Percentiles rank a stretch among this genome's conserved stretches.
Evolutionary conservation across 2,113 vertebrate genomes (phyloP).

Genomic region (Mormyrus lacerda): DNA sequence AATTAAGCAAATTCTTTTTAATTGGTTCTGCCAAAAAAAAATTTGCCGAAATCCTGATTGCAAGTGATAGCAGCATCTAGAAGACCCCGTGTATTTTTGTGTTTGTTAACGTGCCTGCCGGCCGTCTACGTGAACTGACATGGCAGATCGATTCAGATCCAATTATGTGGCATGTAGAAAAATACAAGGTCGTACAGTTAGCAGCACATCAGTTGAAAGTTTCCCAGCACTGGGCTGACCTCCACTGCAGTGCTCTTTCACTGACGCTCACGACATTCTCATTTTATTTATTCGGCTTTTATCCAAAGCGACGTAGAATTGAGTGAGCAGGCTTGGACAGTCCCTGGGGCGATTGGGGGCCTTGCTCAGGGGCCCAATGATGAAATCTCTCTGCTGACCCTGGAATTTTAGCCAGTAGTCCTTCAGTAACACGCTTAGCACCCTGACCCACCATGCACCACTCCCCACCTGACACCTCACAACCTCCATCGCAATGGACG

Average conservation of each 20-base stretch:
- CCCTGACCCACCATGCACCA: not conserved
- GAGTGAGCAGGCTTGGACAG: not conserved
- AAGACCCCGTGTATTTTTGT: not conserved
- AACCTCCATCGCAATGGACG: not conserved
- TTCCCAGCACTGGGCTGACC: not conserved
- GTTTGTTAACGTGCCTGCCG: not conserved
- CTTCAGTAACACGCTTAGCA: not conserved
- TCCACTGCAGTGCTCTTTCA: not conserved
- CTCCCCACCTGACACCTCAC: not conserved
- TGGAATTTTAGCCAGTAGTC: not conserved
- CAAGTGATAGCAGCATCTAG: not conserved
- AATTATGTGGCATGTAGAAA: conserved; percentile 1
- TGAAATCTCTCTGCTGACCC: not conserved
- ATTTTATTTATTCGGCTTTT: not conserved
- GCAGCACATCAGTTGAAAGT: not conserved
- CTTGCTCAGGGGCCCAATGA: not conserved
- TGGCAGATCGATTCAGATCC: not conserved
- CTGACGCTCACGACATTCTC: not conserved
- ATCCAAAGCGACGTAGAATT: not conserved
- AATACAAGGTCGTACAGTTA: not conserved
- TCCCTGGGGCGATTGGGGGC: not conserved
- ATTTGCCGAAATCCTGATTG: conserved; percentile 16
- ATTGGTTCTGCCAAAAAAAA: conserved; percentile 32
- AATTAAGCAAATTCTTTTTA: conserved; percentile 21
- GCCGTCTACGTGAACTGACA: not conserved